Base-by-base conservation (phyloP, 2,888 invertebrate species). In the Himalopsyche tibetana region DNA sequence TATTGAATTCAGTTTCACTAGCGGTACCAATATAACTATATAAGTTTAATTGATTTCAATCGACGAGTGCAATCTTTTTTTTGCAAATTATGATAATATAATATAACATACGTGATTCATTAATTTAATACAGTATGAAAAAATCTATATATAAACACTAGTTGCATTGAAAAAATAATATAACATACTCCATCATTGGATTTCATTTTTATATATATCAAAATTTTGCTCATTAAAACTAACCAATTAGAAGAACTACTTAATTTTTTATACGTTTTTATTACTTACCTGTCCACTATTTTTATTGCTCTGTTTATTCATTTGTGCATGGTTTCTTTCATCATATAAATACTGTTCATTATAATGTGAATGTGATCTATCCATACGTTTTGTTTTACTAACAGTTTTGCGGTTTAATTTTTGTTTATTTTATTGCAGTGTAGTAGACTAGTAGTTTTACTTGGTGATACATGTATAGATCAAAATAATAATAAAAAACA, bases 191-290 rank as follows among this genome's bases (percentile, higher is more conserved):
- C 28, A 63, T 63, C 19, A 63, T 28, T 63, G 9, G 15, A 63
- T 63, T 63, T 63, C 2, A 63, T 63, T n/a, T 28, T 63, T 63
- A 63, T 63, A 51, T 51, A 2, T 5, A 51, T 2, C 51, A 51
- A 51, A 51, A 51, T 19, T 11, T 19, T 28, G 63, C 19, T 63
- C 63, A 63, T 63, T 63, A 63, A 63, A 63, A 63, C 19, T n/a
- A 63, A 19, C 63, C 63, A 63, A 63, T 63, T 63, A 63, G 19
- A 63, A 3, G 19, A 63, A 63, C 63, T 63, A 63, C 63, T 63
- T 63, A 19, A 15, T 11, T 19, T 63, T 63, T 19, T 19, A 63
- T 63, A 63, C 11, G 28, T 63, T 63, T 28, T 63, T 19, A 63
- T 28, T 5, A 19, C 63, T n/a, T n/a, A 63, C 63, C 19, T 28